Conservation (phyloP, 2,797 vertebrate species). For the Buphagus erythrorhynchus region DNA sequence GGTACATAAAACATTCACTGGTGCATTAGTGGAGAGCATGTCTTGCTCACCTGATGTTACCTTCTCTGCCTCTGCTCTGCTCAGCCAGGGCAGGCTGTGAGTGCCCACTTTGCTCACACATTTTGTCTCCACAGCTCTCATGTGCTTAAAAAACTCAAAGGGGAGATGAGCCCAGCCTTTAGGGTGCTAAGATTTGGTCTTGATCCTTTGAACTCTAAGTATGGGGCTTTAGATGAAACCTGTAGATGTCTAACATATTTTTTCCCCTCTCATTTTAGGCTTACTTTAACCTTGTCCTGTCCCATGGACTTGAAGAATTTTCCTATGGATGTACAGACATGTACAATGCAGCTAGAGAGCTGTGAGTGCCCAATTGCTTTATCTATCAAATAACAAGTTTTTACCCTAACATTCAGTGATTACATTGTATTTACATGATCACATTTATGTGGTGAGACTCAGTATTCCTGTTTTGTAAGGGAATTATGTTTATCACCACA, state of each 20-base stretch:
- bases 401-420: not conserved
- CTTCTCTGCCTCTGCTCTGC: not conserved
- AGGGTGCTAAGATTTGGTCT: not conserved
- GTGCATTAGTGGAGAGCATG: not conserved
- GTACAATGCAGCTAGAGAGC: constrained; percentile 97
- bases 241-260: not conserved
- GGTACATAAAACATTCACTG: not conserved
- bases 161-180: not conserved
- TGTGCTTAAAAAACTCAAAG: not conserved
- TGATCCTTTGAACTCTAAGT: not conserved
- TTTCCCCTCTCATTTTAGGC: constrained; percentile 69
- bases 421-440: not conserved
- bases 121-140: not conserved
- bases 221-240: not conserved
- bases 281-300: constrained; percentile 96
- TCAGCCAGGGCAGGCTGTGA: fast-evolving
- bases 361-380: constrained; percentile 81
- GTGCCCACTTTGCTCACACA: not conserved
- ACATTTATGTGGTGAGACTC: not conserved
- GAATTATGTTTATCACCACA: not conserved
- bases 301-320: constrained; percentile 99
- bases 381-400: not conserved
- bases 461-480: not conserved
- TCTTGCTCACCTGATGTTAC: not conserved
- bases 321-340: constrained; percentile 99